These are phyloP conservation scores for Halisarca cf. caerulea DNA, from an alignment of 37 sponge, comb jelly and placozoan species.

Conservation along the genomic window DNA sequence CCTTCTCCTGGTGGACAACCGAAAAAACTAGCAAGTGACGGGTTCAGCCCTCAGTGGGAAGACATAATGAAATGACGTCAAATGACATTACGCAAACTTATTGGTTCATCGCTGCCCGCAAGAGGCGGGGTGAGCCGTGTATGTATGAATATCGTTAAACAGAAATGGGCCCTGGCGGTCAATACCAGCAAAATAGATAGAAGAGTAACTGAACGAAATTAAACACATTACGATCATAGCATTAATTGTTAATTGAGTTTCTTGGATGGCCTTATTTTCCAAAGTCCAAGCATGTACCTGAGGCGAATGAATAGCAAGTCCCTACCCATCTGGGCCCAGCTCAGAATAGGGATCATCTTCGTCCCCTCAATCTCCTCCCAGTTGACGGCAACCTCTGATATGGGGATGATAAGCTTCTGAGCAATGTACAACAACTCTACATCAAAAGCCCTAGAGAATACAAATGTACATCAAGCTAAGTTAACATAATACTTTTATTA, in stretches of 20 bases:
- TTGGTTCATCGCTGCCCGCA: constrained; percentile 2
- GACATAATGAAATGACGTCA: too few relatives aligned
- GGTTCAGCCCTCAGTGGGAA: too few relatives aligned
- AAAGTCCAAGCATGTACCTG: constrained; percentile 81
- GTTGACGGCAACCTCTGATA: constrained; percentile 94
- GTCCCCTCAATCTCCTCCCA: constrained; percentile 99
- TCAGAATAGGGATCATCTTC: constrained; percentile 89
- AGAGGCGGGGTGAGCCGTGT: neutral
- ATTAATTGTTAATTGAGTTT: constrained; percentile 9
- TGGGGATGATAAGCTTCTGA: constrained; percentile 80
- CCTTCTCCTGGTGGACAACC: too few relatives aligned
- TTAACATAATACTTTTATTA: too few relatives aligned
- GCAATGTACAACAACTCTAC: constrained; percentile 96
- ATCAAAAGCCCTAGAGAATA: constrained; percentile 91
- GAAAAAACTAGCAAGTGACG: too few relatives aligned
- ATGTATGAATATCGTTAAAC: neutral
- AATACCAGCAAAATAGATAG: too few relatives aligned
- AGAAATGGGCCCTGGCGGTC: too few relatives aligned
- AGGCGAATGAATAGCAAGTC: constrained; percentile 89
- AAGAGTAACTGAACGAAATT: too few relatives aligned
- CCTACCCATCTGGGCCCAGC: constrained; percentile 96
- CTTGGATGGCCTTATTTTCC: constrained; percentile 49
- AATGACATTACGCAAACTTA: neutral
- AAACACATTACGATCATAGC: neutral
- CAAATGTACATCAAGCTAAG: too few relatives aligned